Conservation (phyloP, 2,888 invertebrate species). For the Hedychridium roseum region DNA sequence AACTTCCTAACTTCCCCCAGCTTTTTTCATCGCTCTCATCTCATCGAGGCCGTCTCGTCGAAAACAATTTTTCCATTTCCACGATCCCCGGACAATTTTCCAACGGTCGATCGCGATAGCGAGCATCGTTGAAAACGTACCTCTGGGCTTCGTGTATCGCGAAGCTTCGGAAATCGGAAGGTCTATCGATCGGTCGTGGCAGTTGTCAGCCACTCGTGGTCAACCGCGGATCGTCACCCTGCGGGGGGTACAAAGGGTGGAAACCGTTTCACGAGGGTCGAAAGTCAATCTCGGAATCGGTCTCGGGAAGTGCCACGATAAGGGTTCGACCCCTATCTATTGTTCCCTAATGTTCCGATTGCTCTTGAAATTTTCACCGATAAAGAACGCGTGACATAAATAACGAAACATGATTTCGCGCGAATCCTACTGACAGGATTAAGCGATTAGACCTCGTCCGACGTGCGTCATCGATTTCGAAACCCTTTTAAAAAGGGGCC, state of each 20-base stretch:
- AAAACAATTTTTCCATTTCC: not conserved
- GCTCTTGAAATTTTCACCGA: slow-evolving; percentile 1
- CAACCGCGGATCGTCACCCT: slow-evolving; percentile 46
- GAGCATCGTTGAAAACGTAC: not conserved
- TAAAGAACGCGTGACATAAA: not conserved
- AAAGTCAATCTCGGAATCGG: slow-evolving; percentile 55
- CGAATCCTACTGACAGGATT: slow-evolving; percentile 40
- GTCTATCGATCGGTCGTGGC: slow-evolving; percentile 43
- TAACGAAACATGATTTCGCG: slow-evolving; percentile 17
- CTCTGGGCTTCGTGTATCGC: not conserved
- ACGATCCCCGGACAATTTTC: not conserved
- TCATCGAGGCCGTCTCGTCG: not conserved
- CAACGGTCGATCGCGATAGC: not conserved
- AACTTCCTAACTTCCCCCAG: not conserved
- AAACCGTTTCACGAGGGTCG: slow-evolving; percentile 42
- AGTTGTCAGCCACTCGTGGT: slow-evolving; percentile 53
- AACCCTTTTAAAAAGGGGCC: no score
- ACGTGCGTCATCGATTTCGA: slow-evolving; percentile 37
- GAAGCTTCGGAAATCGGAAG: slow-evolving; percentile 15
- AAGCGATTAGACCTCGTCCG: slow-evolving; percentile 41
- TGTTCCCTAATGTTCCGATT: no score
- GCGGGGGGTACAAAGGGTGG: slow-evolving; percentile 34
- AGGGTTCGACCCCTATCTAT: slow-evolving; percentile 48
- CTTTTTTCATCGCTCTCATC: not conserved
- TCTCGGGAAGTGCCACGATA: slow-evolving; percentile 49